phyloP scores from a whole-genome alignment of 2,113 vertebrate species.

The Ochotona curzoniae region DNA sequence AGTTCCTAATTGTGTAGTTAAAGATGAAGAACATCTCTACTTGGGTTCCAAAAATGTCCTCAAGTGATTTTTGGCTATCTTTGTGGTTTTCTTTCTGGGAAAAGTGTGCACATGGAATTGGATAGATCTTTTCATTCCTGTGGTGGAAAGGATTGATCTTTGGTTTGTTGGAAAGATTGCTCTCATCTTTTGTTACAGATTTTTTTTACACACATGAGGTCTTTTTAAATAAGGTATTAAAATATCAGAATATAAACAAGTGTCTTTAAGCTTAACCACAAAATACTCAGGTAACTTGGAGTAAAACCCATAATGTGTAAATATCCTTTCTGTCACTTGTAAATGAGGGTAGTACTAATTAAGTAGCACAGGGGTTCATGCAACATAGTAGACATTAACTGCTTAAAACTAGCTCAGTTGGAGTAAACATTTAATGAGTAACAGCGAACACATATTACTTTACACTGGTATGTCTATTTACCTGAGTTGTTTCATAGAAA shows the following conservation, averaged over 20 bases:
- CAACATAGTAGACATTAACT: not conserved
- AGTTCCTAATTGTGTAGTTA: not conserved
- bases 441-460: not conserved
- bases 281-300: not conserved
- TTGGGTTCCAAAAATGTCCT: not conserved
- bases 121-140: not conserved
- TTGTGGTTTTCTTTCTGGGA: not conserved
- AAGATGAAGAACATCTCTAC: not conserved
- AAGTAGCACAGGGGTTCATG: not conserved
- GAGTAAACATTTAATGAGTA: not conserved
- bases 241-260: not conserved
- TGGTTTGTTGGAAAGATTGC: not conserved
- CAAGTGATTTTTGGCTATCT: not conserved
- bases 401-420: not conserved
- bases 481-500: not conserved
- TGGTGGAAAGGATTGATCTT: rapidly evolving
- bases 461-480: not conserved
- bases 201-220: no score
- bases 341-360: not conserved
- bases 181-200: not conserved
- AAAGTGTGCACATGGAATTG: not conserved
- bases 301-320: not conserved
- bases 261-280: not conserved
- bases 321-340: not conserved
- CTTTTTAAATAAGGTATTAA: not conserved